These are phyloP conservation scores for Manis javanica DNA, from an alignment of 2,797 vertebrate genomes.

Conservation along the genomic window DNA sequence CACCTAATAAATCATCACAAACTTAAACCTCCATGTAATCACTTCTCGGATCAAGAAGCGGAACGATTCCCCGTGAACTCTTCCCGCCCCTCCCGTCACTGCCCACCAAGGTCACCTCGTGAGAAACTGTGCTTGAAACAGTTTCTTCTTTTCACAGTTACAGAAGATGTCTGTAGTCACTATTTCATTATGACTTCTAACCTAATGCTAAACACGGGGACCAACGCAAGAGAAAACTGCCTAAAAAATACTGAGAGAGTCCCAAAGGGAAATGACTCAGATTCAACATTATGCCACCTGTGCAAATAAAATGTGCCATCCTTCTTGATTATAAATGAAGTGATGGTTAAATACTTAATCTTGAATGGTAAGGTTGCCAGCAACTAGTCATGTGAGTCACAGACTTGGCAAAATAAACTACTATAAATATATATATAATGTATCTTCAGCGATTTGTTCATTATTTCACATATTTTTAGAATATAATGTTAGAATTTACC, in stretches of 20 bases:
- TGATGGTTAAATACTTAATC: not conserved
- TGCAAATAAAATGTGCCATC: not conserved
- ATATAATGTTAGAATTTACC: not conserved
- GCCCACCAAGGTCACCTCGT: not conserved
- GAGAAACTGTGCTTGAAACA: not conserved
- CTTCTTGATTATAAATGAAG: not conserved
- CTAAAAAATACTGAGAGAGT: constrained; percentile 2
- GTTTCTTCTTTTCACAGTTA: not conserved
- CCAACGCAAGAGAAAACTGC: not conserved
- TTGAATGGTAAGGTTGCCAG: constrained; percentile 3
- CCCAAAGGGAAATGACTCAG: not conserved
- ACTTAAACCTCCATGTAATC: not conserved
- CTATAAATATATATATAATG: not conserved
- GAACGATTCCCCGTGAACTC: not conserved
- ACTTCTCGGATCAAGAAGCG: not conserved
- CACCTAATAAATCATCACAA: not conserved
- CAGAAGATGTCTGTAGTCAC: not conserved
- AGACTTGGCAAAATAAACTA: not conserved
- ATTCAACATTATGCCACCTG: not conserved
- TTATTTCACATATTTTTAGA: not conserved
- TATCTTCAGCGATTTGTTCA: not conserved
- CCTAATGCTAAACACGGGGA: not conserved
- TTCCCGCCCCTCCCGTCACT: not conserved
- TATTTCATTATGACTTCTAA: constrained; percentile 36
- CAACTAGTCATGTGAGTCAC: not conserved